phyloP scores from a whole-genome alignment of 2,888 invertebrate species.

The Abscondita cerata region DNA sequence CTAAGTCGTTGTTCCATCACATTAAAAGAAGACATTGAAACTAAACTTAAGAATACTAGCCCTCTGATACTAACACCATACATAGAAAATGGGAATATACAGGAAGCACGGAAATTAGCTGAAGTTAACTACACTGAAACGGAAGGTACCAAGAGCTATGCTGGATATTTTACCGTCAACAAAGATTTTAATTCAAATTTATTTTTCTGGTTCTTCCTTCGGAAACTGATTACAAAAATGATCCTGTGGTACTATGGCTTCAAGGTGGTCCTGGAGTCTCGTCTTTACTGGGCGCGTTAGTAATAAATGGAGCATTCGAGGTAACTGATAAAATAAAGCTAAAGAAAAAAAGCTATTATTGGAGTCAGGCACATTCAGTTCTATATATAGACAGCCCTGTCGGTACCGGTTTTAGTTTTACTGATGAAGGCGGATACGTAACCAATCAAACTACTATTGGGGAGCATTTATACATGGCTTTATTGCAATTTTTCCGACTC shows the following conservation, averaged over 20 bases:
- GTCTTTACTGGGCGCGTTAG: slow-evolving; percentile 80
- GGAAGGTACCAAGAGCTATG: slow-evolving; percentile 70
- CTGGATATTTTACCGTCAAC: slow-evolving; percentile 88
- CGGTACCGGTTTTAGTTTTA: slow-evolving; percentile 92
- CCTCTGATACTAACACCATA: slow-evolving; percentile 80
- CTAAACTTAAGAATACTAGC: slow-evolving; percentile 41
- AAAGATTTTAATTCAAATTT: slow-evolving; percentile 78
- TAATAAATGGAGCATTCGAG: slow-evolving; percentile 82
- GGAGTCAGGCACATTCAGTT: slow-evolving; percentile 80
- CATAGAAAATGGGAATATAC: slow-evolving; percentile 73
- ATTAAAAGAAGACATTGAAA: no score
- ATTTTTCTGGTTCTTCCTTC: slow-evolving; percentile 95
- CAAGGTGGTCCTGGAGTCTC: slow-evolving; percentile 87
- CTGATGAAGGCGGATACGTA: slow-evolving; percentile 80
- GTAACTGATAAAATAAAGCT: slow-evolving; percentile 59
- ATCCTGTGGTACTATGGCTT: slow-evolving; percentile 82
- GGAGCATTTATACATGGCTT: slow-evolving; percentile 75
- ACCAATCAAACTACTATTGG: slow-evolving; percentile 82
- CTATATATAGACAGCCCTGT: slow-evolving; percentile 94
- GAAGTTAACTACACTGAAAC: slow-evolving; percentile 66
- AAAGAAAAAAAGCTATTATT: slow-evolving; percentile 73
- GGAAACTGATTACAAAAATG: slow-evolving; percentile 59
- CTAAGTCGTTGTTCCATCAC: no score
- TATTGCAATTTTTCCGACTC: slow-evolving; percentile 83
- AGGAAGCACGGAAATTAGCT: slow-evolving; percentile 65